A percentile compares a stretch with the other conserved stretches of the same genome.
Evolutionary conservation across 2,888 invertebrate species (phyloP).

Genomic region (Protodeltote pygarga): DNA sequence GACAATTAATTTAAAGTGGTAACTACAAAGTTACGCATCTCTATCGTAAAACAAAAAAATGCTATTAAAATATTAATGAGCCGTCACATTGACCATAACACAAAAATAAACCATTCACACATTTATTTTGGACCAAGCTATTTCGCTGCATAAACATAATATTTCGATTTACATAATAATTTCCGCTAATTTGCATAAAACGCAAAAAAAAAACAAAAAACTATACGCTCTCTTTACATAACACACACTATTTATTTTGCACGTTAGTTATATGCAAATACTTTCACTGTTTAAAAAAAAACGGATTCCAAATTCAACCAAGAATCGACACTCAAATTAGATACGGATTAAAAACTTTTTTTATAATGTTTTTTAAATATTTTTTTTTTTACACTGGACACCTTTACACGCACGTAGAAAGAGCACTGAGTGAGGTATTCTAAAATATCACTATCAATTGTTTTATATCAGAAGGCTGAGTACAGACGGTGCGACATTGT

Average conservation of each 20-base stretch:
- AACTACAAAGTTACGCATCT: too few relatives aligned
- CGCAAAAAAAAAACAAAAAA: constrained; percentile 9
- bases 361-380: constrained; percentile 2
- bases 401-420: constrained; percentile 36
- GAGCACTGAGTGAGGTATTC: constrained; percentile 44
- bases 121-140: constrained; percentile 23
- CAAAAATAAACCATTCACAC: constrained; percentile 8
- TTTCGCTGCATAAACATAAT: constrained; percentile 19
- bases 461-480: constrained; percentile 47
- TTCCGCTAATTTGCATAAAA: constrained; percentile 19
- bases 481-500: constrained; percentile 27
- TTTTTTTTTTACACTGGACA: constrained; percentile 28
- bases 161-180: constrained; percentile 30
- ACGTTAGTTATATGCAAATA: constrained; percentile 25
- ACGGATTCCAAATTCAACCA: constrained; percentile 18
- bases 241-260: constrained; percentile 31
- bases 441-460: constrained; percentile 49
- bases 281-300: constrained; percentile 45
- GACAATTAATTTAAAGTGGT: too few relatives aligned
- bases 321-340: constrained; percentile 35
- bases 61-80: constrained; percentile 10
- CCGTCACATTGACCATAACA: constrained; percentile 16
- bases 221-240: constrained; percentile 34
- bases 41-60: constrained; percentile 4
- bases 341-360: too few relatives aligned